These are phyloP conservation scores for Sternarchorhynchus goeldii DNA, from an alignment of 2,797 vertebrate genomes.

Conservation along the genomic window DNA sequence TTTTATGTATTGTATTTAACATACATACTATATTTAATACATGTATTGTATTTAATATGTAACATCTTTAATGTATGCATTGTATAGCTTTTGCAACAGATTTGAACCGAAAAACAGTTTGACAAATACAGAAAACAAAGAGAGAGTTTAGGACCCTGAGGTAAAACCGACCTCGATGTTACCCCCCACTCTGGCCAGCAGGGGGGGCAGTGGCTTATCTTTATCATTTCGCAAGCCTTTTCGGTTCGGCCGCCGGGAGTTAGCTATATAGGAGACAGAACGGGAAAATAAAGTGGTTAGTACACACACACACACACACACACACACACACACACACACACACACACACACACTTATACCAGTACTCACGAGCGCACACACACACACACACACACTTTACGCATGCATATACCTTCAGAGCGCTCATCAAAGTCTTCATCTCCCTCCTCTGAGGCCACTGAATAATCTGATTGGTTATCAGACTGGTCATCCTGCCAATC, in stretches of 20 bases:
- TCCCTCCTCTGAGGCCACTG: conserved; percentile 96
- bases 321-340: conserved; percentile 25
- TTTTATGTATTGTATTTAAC: no score
- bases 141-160: background rate
- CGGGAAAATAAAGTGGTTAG: background rate
- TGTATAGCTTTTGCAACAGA: no score
- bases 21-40: no score
- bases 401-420: conserved; percentile 83
- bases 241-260: conserved; percentile 89
- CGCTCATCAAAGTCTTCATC: conserved; percentile 98
- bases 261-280: conserved; percentile 68
- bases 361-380: background rate
- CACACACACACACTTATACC: conserved; percentile 21
- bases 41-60: no score
- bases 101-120: no score
- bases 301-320: conserved; percentile 34
- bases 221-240: conserved; percentile 96
- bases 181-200: conserved; percentile 94
- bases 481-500: conserved; percentile 99
- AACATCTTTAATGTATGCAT: no score
- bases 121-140: no score
- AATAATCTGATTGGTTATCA: conserved; percentile 98
- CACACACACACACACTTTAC: conserved; percentile 5
- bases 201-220: conserved; percentile 95
- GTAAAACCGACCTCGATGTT: conserved; percentile 87